These are phyloP conservation scores for Ooceraea biroi DNA, from an alignment of 1,140 invertebrate species.

Conservation along the genomic window DNA sequence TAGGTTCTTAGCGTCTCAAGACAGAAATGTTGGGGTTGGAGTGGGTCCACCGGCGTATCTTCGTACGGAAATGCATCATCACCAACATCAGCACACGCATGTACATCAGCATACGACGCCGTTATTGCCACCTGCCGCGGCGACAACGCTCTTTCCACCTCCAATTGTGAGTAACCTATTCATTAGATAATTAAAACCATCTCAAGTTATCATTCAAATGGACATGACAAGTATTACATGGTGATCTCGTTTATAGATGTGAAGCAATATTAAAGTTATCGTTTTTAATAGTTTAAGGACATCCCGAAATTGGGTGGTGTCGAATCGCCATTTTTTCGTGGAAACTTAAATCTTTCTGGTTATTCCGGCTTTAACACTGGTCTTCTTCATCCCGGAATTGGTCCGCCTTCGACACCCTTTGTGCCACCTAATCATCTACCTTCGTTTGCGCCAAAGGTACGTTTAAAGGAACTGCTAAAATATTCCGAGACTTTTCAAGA, in stretches of 20 bases:
- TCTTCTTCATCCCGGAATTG: constrained; percentile 91
- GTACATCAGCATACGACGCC: constrained; percentile 94
- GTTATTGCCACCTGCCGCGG: constrained; percentile 87
- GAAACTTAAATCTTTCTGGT: constrained; percentile 90
- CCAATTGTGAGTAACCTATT: constrained; percentile 86
- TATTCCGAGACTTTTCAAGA: neutral
- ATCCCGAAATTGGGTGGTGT: constrained; percentile 93
- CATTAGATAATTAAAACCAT: neutral
- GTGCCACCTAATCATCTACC: constrained; percentile 92
- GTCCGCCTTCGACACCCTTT: constrained; percentile 91
- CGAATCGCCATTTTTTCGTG: constrained; percentile 93
- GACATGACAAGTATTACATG: constrained; percentile 9
- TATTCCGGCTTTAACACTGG: constrained; percentile 94
- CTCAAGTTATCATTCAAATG: neutral
- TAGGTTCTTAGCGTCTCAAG: constrained; percentile 93
- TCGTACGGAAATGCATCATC: constrained; percentile 95
- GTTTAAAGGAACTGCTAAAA: neutral
- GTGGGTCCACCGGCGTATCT: constrained; percentile 89
- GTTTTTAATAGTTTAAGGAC: constrained; percentile 92
- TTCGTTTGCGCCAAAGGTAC: constrained; percentile 96
- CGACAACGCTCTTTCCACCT: constrained; percentile 88
- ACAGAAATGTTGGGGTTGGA: constrained; percentile 87
- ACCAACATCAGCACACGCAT: constrained; percentile 96
- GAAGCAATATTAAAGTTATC: constrained; percentile 4
- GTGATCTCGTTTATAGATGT: neutral